Conservation (phyloP, 2,797 vertebrate species). For the Poeciliopsis presidionis region DNA sequence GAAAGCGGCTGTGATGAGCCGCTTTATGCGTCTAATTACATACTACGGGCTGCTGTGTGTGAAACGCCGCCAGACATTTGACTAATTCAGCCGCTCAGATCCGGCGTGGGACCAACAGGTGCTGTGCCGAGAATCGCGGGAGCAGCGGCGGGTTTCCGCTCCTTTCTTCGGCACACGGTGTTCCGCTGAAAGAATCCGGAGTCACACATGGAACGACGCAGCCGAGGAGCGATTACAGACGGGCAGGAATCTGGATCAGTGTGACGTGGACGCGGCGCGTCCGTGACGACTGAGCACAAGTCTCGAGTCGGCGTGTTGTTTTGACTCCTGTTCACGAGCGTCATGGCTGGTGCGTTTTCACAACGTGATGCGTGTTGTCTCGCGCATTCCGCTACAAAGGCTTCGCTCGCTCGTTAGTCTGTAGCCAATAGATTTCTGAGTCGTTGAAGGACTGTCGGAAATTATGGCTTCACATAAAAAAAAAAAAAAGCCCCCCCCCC, state of each 20-base stretch:
- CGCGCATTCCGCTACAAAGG: slow-evolving; percentile 53
- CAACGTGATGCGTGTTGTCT: slow-evolving; percentile 22
- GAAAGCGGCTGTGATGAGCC: background rate
- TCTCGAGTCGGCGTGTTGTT: background rate
- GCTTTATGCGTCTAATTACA: slow-evolving; percentile 27
- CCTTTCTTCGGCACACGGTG: slow-evolving; percentile 66
- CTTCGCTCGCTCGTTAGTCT: slow-evolving; percentile 20
- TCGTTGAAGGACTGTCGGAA: slow-evolving; percentile 35
- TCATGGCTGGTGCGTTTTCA: rapidly evolving
- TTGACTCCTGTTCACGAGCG: background rate
- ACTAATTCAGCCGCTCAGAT: slow-evolving; percentile 40
- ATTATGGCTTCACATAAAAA: background rate
- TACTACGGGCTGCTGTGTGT: background rate
- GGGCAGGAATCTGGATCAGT: slow-evolving; percentile 53
- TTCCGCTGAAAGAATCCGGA: slow-evolving; percentile 54
- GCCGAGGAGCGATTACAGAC: slow-evolving; percentile 50
- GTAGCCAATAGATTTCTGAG: slow-evolving; percentile 50
- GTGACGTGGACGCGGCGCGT: background rate
- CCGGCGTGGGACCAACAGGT: slow-evolving; percentile 10
- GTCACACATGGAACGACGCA: slow-evolving; percentile 74
- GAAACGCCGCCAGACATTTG: slow-evolving; percentile 22
- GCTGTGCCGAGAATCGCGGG: slow-evolving; percentile 1
- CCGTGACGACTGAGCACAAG: rapidly evolving
- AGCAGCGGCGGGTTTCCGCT: slow-evolving; percentile 37
- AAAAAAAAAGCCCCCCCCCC: background rate